Base-by-base conservation (phyloP, 1,140 invertebrate genomes). In the Parapsyche elsis region DNA sequence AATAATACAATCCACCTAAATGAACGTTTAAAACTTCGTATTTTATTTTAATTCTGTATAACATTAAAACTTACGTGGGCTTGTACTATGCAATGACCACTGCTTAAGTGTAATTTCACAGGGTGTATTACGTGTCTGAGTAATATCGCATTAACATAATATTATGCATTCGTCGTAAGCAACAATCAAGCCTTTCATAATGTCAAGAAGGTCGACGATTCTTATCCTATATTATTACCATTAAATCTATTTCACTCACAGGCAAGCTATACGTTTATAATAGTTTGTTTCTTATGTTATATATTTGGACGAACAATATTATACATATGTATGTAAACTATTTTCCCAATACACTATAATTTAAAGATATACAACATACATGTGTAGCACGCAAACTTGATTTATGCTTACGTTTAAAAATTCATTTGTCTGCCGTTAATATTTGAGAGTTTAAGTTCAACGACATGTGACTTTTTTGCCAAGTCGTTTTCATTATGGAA, bases 201-300 rank as follows among this genome's bases (percentile, higher is more conserved):
- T 61, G 57, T 61, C 57, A 61, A 61, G 57, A 61, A 61, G 57
- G 57, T 61, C 57, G 21, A 61, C 57, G 19, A 61, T 61, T 9
- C 57, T 61, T 61, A 61, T 61, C 57, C 57, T 61, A 61, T 38
- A 7, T 61, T 21, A 61, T 61, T 61, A 61, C 21, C 57, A 21
- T 19, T 61, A 19, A 21, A 61, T 61, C 9, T 19, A 21, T 61
- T 61, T 61, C 21, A 61, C 19, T 61, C 21, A 16, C 16, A 21
- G 21, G 9, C 57, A 61, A 21, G n/a, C 16, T 61, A 2, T 19
- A 7, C 30, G 30, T 38, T 1, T 38, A 38, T 38, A 38, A 38
- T n/a, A n/a, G n/a, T 38, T 38, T 38, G 30, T 4, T 38, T 38
- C n/a, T n/a, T n/a, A n/a, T n/a, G n/a, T n/a, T 38, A 38, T 38